Evolutionary conservation across 2,888 invertebrate genomes (phyloP), one percentile per base, ranked within the genome.

Genomic region (Troilus luridus): DNA sequence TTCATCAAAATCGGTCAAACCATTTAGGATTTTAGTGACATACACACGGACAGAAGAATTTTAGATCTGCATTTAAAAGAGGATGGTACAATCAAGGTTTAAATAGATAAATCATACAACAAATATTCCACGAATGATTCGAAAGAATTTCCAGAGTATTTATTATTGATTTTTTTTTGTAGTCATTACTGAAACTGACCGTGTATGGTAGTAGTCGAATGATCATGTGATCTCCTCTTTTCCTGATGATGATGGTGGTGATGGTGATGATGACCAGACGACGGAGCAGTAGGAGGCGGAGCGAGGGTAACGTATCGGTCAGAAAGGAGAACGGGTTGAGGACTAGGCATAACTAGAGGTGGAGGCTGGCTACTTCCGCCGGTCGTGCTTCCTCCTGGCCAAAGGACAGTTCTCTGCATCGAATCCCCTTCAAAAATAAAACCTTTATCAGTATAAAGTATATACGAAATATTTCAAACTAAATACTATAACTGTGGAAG

Each of bases 391-490:
- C 90, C 72, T 93, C 95, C 95, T 72, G 97, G 97, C 97, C 97
- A 97, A 41, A 97, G 96, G 88, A 97, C 96, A 0, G 97, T 95
- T 94, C 97, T 96, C 92, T 96, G 96, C 92, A 97, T 95, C 93
- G 96, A 96, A 93, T 96, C 96, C 95, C 94, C 92, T 77, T 41
- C 14, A 77, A 41, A 77, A 67, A 67, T 24, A 0, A 88, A 60
- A 59, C 60, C 21, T 12, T 24, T 41, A 41, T 41, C 5, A 3
- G 41, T 41, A 41, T 41, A 41, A 41, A 41, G 41, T 41, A 41
- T 41, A 41, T 5, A 41, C 1, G 41, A 41, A 41, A 41, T 41
- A 41, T 41, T 41, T 41, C 5, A 41, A 41, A 41, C 41, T 41
- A 41, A 41, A 41, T 41, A 41, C 41, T 41, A n/a, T n/a, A n/a